Evolutionary conservation across 92 coral and sea anemone genomes (phyloP).

Genomic region (Heliopora coerulea): DNA sequence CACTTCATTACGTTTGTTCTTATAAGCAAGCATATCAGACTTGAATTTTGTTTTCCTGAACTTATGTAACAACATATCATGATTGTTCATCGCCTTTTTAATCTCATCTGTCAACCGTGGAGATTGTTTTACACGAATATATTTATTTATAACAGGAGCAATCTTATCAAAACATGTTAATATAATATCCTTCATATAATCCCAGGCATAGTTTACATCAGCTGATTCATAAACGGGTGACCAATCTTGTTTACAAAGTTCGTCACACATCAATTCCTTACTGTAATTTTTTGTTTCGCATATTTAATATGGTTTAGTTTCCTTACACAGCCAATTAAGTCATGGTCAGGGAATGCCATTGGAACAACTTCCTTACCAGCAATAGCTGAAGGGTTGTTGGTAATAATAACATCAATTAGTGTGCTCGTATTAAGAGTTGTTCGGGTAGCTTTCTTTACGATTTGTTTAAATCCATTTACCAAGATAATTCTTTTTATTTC

Average conservation of each 20-base stretch:
- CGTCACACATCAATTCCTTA: conserved; percentile 35
- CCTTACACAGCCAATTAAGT: conserved; percentile 13
- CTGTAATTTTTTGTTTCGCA: conserved; percentile 18
- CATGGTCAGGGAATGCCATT: conserved; percentile 8
- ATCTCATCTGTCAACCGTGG: conserved; percentile 55
- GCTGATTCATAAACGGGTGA: conserved; percentile 17
- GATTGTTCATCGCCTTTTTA: conserved; percentile 43
- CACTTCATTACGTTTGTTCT: conserved; percentile 46
- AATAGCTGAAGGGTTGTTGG: conserved; percentile 44
- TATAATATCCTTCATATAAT: conserved; percentile 25
- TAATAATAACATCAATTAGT: conserved; percentile 46
- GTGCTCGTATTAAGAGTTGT: conserved; percentile 34
- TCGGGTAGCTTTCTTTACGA: conserved; percentile 45
- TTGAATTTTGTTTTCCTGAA: conserved; percentile 22
- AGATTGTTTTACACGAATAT: conserved; percentile 44
- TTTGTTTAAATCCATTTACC: conserved; percentile 27
- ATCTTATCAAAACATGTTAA: conserved; percentile 42
- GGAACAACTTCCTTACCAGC: conserved; percentile 26
- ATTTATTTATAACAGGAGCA: conserved; percentile 49
- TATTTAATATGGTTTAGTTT: conserved; percentile 5
- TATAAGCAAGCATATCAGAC: conserved; percentile 18
- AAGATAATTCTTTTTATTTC: conserved; percentile 27
- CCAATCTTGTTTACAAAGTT: conserved; percentile 15
- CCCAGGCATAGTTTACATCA: conserved; percentile 30
- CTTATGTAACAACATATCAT: conserved; percentile 39